These are phyloP conservation scores for Gastracanthus pulcherrimus DNA, from an alignment of 2,888 invertebrate species.

Conservation along the genomic window DNA sequence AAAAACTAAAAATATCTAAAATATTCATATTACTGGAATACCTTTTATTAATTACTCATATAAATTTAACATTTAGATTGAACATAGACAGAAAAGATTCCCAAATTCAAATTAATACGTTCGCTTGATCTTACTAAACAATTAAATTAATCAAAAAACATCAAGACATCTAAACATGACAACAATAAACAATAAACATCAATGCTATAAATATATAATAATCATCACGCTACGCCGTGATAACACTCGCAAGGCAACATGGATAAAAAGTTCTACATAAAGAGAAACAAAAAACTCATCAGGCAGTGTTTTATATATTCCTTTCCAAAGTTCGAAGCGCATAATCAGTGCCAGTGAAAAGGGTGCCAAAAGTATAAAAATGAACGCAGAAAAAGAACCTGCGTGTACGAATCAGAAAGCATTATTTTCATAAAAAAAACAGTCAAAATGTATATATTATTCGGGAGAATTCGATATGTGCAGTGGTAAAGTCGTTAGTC, in stretches of 20 bases:
- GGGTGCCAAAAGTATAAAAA: slow-evolving; percentile 32
- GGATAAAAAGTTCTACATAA: slow-evolving; percentile 32
- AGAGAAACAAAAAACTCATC: slow-evolving; percentile 34
- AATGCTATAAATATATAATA: slow-evolving; percentile 5
- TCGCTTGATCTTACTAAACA: not conserved
- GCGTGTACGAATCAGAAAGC: slow-evolving; percentile 32
- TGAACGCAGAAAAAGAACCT: slow-evolving; percentile 18
- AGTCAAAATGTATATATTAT: not conserved
- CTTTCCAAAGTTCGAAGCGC: slow-evolving; percentile 31
- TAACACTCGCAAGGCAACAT: slow-evolving; percentile 26
- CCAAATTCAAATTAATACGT: too few species aligned
- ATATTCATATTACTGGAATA: too few species aligned
- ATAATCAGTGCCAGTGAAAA: slow-evolving; percentile 43
- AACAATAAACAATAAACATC: slow-evolving; percentile 45
- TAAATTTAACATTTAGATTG: too few species aligned
- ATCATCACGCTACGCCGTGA: slow-evolving; percentile 23
- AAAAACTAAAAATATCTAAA: too few species aligned
- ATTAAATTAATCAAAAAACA: not conserved
- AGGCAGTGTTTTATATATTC: slow-evolving; percentile 29
- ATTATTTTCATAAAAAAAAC: slow-evolving; percentile 24
- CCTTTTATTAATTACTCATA: too few species aligned
- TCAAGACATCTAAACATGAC: slow-evolving; percentile 40
- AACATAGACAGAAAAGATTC: too few species aligned
- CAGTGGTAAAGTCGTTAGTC: slow-evolving; percentile 13
- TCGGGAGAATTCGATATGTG: not conserved